phyloP scores from a whole-genome alignment of 2,113 vertebrate genomes.

The Hippoglossus stenolepis region DNA sequence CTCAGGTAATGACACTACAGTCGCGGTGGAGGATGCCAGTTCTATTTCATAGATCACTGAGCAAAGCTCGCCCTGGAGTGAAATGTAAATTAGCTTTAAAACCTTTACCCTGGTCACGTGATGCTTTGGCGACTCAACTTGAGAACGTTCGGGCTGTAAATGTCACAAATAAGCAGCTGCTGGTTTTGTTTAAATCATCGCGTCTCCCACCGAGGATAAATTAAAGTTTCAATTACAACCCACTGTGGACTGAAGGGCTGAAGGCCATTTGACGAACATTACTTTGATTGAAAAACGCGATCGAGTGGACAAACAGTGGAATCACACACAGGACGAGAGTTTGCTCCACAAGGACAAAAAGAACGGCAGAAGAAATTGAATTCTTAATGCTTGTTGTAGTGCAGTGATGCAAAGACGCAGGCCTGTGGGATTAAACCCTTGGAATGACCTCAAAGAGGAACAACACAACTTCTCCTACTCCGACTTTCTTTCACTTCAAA shows the following conservation, averaged over 20 bases:
- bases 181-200: not conserved
- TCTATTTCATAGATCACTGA: conserved; percentile 60
- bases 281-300: not conserved
- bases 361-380: conserved; percentile 24
- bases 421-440: conserved; percentile 51
- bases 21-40: conserved; percentile 36
- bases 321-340: conserved; percentile 15
- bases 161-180: conserved; percentile 5
- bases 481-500: conserved; percentile 22
- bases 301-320: conserved; percentile 2
- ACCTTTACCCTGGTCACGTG: conserved; percentile 14
- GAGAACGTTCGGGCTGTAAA: conserved; percentile 6
- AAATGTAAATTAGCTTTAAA: conserved; percentile 45
- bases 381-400: conserved; percentile 40
- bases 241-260: not conserved
- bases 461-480: conserved; percentile 31
- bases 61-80: conserved; percentile 34
- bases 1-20: conserved; percentile 64
- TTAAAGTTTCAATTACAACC: conserved; percentile 21
- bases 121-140: not conserved
- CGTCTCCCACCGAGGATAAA: conserved; percentile 11
- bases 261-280: not conserved
- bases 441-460: conserved; percentile 50
- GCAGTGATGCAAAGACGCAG: conserved; percentile 27
- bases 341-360: conserved; percentile 59